Evolutionary conservation across 2,888 invertebrate genomes (phyloP).

Genomic region (Lordiphosa fenestrarum): DNA sequence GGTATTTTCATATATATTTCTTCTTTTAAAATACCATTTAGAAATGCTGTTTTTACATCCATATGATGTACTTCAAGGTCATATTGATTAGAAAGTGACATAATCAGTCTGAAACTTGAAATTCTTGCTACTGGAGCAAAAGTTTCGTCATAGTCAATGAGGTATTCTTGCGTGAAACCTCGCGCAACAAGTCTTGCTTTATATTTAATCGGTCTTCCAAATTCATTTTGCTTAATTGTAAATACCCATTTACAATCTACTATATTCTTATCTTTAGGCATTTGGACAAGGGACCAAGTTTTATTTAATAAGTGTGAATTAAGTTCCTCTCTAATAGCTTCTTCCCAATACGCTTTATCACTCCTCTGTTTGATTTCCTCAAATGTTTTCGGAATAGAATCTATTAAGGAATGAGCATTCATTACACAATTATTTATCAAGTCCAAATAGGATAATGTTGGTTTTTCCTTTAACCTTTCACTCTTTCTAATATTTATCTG

Average conservation of each 20-base stretch:
- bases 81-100: constrained; percentile 21
- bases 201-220: constrained; percentile 17
- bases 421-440: constrained; percentile 26
- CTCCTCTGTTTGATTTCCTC: constrained; percentile 9
- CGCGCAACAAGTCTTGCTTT: constrained; percentile 24
- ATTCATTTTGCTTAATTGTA: constrained; percentile 42
- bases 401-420: constrained; percentile 6
- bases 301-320: constrained; percentile 12
- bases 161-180: constrained; percentile 21
- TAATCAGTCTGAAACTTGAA: constrained; percentile 17
- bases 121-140: constrained; percentile 23
- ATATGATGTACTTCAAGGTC: constrained; percentile 19
- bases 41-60: constrained; percentile 26
- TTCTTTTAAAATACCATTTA: constrained; percentile 21
- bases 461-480: constrained; percentile 16
- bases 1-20: constrained; percentile 26
- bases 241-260: constrained; percentile 48
- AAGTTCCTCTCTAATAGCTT: constrained; percentile 7
- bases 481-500: constrained; percentile 16
- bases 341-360: constrained; percentile 11
- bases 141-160: constrained; percentile 21
- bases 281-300: constrained; percentile 12
- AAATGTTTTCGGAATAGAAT: neutral
- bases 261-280: constrained; percentile 15
- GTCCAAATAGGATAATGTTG: constrained; percentile 8